Evolutionary conservation across 2,113 vertebrate genomes (phyloP).

Genomic region (human): GRCh38 chr15:100959501-100960000

Average conservation of each 20-base stretch:
- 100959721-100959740: not conserved
- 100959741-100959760: not conserved
- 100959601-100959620: not conserved
- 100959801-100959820: not conserved
- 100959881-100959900: not conserved
- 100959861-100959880: accelerated
- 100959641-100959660: not conserved
- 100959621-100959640: no score
- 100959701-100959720: not conserved
- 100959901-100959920: not conserved
- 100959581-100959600: not conserved
- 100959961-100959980: not conserved
- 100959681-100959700: not conserved
- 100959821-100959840: not conserved
- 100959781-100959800: not conserved
- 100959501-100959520: not conserved
- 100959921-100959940: not conserved
- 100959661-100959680: not conserved
- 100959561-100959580: not conserved
- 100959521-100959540: not conserved
- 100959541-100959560: not conserved
- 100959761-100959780: not conserved
- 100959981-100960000: not conserved
- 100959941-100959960: not conserved
- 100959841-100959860: not conserved